Base-by-base conservation (phyloP, 2,888 invertebrate species). In the Galerucella calmariensis region DNA sequence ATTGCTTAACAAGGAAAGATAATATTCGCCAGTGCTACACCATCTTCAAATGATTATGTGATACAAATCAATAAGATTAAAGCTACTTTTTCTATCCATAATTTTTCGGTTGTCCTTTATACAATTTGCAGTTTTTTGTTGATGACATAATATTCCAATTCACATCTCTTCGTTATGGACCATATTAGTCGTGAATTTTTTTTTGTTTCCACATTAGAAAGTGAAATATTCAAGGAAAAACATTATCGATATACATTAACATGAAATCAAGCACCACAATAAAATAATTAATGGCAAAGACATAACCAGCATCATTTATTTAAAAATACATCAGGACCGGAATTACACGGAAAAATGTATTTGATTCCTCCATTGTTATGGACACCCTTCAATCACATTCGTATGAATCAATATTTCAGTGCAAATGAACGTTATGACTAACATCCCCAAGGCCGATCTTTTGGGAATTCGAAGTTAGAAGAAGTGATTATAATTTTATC, bases 231-330 rank as follows among this genome's bases (percentile, higher is more conserved):
- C 77, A 77, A 77, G 77, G 77, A 77, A 77, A 77, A 58, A 41
- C 66, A 74, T 65, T 65, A 46, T 46, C 69, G 56, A 75, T 68
- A 63, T 72, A 70, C 67, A 75, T 75, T 72, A 65, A 69, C 70
- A 74, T 74, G 74, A 77, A 51, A 69, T 74, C 63, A 58, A 75
- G 68, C 69, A 76, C 75, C 75, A 76, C 76, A 78, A 78, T 78
- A 76, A 78, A 75, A 74, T 79, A 76, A 79, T 73, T 77, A 75
- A 73, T 78, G 74, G 77, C 73, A 79, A 77, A 76, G 78, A 79
- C 78, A 77, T 77, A 79, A 79, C 78, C 75, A 73, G 75, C 78
- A 76, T 78, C 76, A 78, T 75, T 75, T 72, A 63, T 74, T 75
- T 51, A 68, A 76, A 75, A 75, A 78, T 75, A 72, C 72, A 46